Percentiles rank a stretch among this genome's conserved stretches.
Conservation (phyloP, 1,140 invertebrate species). For the Nasonia longicornis region DNA sequence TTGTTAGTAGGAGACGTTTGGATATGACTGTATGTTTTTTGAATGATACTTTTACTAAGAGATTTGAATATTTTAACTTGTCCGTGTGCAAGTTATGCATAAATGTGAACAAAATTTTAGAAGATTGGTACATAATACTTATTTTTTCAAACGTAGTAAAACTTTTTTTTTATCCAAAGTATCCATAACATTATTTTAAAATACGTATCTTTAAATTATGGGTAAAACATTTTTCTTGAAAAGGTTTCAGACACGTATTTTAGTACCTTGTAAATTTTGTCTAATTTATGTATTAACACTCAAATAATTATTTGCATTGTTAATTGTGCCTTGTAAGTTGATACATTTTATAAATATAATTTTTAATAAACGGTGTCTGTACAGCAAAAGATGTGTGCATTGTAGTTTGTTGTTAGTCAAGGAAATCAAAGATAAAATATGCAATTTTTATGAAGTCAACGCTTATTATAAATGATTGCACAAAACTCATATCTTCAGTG, state of each 20-base stretch:
- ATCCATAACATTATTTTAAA: slow-evolving; percentile 25
- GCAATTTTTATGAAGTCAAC: not conserved
- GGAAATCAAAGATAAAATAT: slow-evolving; percentile 22
- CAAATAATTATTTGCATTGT: slow-evolving; percentile 13
- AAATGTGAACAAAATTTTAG: not conserved
- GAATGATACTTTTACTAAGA: not conserved
- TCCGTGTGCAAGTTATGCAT: not conserved
- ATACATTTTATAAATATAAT: slow-evolving; percentile 13
- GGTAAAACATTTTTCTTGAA: not conserved
- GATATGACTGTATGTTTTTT: slow-evolving; percentile 38
- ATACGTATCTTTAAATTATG: slow-evolving; percentile 12
- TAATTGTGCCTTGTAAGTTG: slow-evolving; percentile 30
- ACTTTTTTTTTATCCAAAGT: slow-evolving; percentile 27
- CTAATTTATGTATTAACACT: not conserved
- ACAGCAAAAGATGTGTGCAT: slow-evolving; percentile 10
- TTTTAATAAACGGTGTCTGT: slow-evolving; percentile 19
- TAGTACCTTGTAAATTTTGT: not conserved
- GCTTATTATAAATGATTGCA: not conserved
- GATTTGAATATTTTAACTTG: not conserved
- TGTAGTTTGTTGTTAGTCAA: slow-evolving; percentile 14
- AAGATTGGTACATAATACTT: not conserved
- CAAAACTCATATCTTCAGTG: not conserved
- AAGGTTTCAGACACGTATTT: slow-evolving; percentile 29
- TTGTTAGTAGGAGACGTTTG: slow-evolving; percentile 56
- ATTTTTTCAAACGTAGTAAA: not conserved